A percentile compares a stretch with the other conserved stretches of the same genome.
These are phyloP conservation scores for Lysandra bellargus DNA, from an alignment of 2,888 invertebrate species.

Conservation along the genomic window DNA sequence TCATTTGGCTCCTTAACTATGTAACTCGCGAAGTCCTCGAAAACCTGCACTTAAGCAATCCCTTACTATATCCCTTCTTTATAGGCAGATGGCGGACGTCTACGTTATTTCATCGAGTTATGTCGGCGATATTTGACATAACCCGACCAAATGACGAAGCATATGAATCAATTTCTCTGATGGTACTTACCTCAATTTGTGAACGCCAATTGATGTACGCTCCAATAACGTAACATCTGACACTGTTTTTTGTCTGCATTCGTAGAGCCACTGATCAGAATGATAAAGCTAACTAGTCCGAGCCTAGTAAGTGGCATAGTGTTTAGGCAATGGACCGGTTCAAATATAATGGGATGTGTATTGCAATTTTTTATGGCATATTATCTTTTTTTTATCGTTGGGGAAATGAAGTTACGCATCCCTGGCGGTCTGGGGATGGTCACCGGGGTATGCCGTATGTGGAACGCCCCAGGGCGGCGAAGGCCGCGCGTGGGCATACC, in stretches of 20 bases:
- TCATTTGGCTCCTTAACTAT: no score
- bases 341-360: neutral
- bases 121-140: neutral
- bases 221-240: constrained; percentile 3
- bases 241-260: neutral
- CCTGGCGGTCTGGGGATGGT: no score
- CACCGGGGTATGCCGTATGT: no score
- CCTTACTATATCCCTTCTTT: no score
- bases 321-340: constrained; percentile 3
- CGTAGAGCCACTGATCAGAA: neutral
- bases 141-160: neutral
- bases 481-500: no score
- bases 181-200: neutral
- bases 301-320: neutral
- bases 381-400: neutral
- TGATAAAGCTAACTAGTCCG: constrained; percentile 9
- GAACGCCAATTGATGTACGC: neutral
- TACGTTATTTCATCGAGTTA: no score
- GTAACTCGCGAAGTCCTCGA: no score
- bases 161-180: neutral
- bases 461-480: no score
- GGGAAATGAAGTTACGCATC: no score
- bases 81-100: no score
- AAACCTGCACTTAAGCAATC: no score
- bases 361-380: neutral